phyloP scores from a whole-genome alignment of 1,140 invertebrate species.

The Drosophila biarmipes region DNA sequence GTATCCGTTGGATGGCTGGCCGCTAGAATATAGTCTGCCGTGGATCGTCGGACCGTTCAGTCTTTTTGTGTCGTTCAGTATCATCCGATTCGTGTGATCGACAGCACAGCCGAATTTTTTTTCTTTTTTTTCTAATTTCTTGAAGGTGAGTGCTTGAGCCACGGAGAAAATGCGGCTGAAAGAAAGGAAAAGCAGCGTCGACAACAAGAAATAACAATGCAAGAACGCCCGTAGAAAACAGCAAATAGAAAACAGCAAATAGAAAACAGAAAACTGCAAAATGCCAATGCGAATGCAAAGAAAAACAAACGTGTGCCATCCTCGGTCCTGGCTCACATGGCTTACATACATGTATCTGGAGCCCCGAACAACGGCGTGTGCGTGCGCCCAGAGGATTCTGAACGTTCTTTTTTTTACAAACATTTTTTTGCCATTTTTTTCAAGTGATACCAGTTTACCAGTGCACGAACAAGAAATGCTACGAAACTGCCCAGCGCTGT shows the following conservation, averaged over 20 bases:
- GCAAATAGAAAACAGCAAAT: conserved; percentile 7
- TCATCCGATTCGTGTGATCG: conserved; percentile 82
- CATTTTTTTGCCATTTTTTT: conserved; percentile 67
- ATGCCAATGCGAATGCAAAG: conserved; percentile 21
- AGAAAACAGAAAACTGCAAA: conserved; percentile 20
- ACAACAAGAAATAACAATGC: conserved; percentile 24
- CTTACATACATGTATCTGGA: conserved; percentile 2
- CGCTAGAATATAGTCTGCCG: conserved; percentile 84
- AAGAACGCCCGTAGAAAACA: conserved; percentile 8
- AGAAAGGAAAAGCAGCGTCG: conserved; percentile 6
- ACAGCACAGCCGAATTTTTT: conserved; percentile 82
- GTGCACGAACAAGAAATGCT: conserved; percentile 17
- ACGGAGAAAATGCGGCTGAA: conserved; percentile 14
- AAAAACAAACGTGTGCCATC: conserved; percentile 8
- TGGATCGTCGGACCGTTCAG: conserved; percentile 85
- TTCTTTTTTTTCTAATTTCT: conserved; percentile 84
- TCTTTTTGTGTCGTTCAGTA: conserved; percentile 83
- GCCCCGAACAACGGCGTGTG: conserved; percentile 3
- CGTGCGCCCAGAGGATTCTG: conserved; percentile 29
- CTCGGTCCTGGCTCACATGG: conserved; percentile 2
- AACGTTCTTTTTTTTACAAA: conserved; percentile 19
- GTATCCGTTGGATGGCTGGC: conserved; percentile 65
- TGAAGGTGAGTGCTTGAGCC: conserved; percentile 82
- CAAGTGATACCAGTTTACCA: conserved; percentile 44
- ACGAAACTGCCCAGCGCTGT: conserved; percentile 11